Evolutionary conservation across 2,113 vertebrate species (phyloP).

Genomic region (Scatophagus argus): DNA sequence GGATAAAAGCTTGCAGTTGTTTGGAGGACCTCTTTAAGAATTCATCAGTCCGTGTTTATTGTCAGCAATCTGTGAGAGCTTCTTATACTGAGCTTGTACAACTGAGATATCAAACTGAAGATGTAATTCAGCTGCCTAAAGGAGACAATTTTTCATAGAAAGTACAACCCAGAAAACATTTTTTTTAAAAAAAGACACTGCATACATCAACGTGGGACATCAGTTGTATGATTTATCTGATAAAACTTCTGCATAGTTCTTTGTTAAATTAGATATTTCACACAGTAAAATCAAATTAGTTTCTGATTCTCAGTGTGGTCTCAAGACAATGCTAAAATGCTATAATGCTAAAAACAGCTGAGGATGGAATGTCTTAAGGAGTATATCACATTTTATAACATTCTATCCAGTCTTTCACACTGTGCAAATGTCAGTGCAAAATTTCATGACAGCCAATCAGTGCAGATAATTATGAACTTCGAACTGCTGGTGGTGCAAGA

Average conservation of each 20-base stretch:
- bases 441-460: too few relatives aligned
- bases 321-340: too few relatives aligned
- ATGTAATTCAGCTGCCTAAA: background rate
- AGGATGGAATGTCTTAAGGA: too few relatives aligned
- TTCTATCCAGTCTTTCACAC: too few relatives aligned
- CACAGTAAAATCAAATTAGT: background rate
- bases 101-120: conserved; percentile 7
- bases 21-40: conserved; percentile 29
- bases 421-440: too few relatives aligned
- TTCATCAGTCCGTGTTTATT: conserved; percentile 17
- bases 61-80: background rate
- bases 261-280: background rate
- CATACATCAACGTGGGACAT: too few relatives aligned
- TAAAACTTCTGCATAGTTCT: background rate
- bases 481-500: too few relatives aligned
- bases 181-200: background rate
- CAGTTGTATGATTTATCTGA: too few relatives aligned
- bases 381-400: too few relatives aligned
- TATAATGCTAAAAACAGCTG: too few relatives aligned
- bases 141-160: background rate
- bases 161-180: background rate
- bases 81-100: background rate
- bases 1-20: conserved; percentile 35
- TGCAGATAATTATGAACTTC: too few relatives aligned
- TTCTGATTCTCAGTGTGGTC: too few relatives aligned